Base-by-base conservation (phyloP, 2,888 invertebrate species). In the Spilarctia lutea region DNA sequence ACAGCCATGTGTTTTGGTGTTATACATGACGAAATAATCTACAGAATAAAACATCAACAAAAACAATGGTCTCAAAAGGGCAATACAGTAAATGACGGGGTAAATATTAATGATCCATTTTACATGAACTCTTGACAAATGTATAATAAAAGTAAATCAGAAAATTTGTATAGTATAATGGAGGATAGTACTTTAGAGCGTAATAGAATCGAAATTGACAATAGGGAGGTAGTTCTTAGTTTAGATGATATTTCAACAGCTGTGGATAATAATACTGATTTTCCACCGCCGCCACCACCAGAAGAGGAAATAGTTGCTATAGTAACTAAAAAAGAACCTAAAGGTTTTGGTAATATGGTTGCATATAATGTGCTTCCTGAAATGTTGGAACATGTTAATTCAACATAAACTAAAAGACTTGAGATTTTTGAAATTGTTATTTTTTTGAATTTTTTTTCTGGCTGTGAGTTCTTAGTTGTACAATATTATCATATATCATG, bases 1-100 rank as follows among this genome's bases (percentile, higher is more conserved):
- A 98, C 98, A 20, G 98, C 98, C 68, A 98, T 98, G 98, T 98
- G 98, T 90, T 98, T 98, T 93, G 98, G 98, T 90, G 98, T 98
- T 20, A 97, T 98, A 77, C 98, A 98, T 88, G 98, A 98, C 88
- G 98, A 98, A 93, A 98, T 98, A 83, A 97, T 98, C 65, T 98
- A 98, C 93, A 97, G 98, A 88, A 96, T 98, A 88, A 97, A 97
- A 84, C 97, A 97, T 88, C 97, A 97, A 80, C 97, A 97, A 82
- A 96, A 96, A 86, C 95, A 94, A 76, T 96, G 96, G 93, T 96
- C 97, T 3, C 96, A 96, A 72, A 97, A 97, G 85, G 94, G 96
- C 35, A 97, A 96, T 83, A 96, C 96, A n/a, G 96, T 97, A 56
- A 96, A 97, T 74, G 97, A 97, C 88, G 97, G 97, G 85, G 94